Evolutionary conservation across 2,113 vertebrate species (phyloP).

Genomic region (Sphaerodactylus townsendi): DNA sequence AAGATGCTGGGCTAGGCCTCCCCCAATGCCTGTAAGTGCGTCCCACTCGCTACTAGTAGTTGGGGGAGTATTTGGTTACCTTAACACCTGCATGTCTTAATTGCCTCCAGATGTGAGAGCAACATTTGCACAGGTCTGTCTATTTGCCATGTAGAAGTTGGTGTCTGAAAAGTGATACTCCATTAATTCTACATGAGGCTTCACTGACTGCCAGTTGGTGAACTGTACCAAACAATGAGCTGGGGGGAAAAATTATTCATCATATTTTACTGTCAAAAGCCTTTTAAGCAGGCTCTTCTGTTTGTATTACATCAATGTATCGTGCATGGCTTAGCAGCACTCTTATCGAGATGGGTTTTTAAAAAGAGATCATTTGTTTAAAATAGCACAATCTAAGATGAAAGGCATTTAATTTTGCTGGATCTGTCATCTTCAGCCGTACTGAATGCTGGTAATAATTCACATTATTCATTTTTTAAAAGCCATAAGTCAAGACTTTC

Average conservation of each 20-base stretch:
- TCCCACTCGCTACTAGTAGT: too few species aligned
- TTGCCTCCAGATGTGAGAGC: background rate
- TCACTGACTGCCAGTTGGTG: slow-evolving; percentile 19
- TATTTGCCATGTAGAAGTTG: slow-evolving; percentile 26
- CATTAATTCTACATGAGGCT: slow-evolving; percentile 42
- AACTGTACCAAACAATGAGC: slow-evolving; percentile 44
- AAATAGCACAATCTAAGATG: slow-evolving; percentile 52
- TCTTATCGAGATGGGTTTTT: background rate
- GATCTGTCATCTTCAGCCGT: slow-evolving; percentile 34
- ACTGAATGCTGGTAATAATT: slow-evolving; percentile 56
- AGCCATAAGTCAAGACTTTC: slow-evolving; percentile 48
- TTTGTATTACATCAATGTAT: slow-evolving; percentile 7
- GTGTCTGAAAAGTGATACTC: slow-evolving; percentile 7
- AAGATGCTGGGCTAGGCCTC: too few species aligned
- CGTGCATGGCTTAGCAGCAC: slow-evolving; percentile 6
- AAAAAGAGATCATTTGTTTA: slow-evolving; percentile 50
- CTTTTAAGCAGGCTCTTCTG: slow-evolving; percentile 19
- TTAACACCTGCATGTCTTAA: background rate
- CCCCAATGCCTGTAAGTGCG: too few species aligned
- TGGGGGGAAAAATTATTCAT: slow-evolving; percentile 21
- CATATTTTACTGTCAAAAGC: slow-evolving; percentile 44
- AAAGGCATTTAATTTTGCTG: slow-evolving; percentile 55
- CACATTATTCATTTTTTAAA: slow-evolving; percentile 52
- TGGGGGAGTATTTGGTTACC: too few species aligned
- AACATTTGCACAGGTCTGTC: background rate